Evolutionary conservation across 2,113 vertebrate genomes (phyloP), one percentile per base, ranked within the genome.

Genomic region (Rousettus leschenaultii): DNA sequence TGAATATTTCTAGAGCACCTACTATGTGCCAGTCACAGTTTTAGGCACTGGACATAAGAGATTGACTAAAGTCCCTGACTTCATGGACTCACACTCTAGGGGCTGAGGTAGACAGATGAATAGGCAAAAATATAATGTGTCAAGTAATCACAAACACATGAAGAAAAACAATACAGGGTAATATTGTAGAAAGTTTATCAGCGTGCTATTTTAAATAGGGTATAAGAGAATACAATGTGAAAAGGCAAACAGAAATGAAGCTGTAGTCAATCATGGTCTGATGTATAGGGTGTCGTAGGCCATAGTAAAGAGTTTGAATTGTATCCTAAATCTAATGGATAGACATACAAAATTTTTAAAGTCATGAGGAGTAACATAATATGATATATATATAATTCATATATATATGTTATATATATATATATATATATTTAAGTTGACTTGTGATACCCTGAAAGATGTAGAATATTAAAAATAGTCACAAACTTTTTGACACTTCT

Each of bases 401-500:
- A 51, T 51, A 51, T 51, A 51, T 51, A 51, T 15, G 15, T 51
- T 15, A 14, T 51, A 51, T 51, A 51, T 15, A 51, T 48, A 51
- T 51, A 51, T 96, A 51, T 14, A 51, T 51, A 51, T 79, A 59
- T n/a, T 38, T 16, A 28, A 45, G 51, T 85, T 94, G 66, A 45
- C 43, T 88, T 96, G 28, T 78, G 77, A 93, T 86, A 79, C 45
- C 55, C 66, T 94, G 45, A 86, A 94, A 95, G 94, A 33, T 74
- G 55, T 78, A 28, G 63, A 59, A 94, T 55, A 96, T 86, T 93
- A 94, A 93, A 95, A 71, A 43, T 5, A 87, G 43, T 70, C 82
- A 93, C 40, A 94, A 53, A 85, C 48, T 65, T 96, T 95, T 95
- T 95, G 79, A 96, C n/a, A 89, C 28, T 91, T 66, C 35, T 92